A percentile compares a stretch with the other conserved stretches of the same genome.
Evolutionary conservation across 2,888 invertebrate species (phyloP).

Genomic region (Caenorhabditis wallacei): DNA sequence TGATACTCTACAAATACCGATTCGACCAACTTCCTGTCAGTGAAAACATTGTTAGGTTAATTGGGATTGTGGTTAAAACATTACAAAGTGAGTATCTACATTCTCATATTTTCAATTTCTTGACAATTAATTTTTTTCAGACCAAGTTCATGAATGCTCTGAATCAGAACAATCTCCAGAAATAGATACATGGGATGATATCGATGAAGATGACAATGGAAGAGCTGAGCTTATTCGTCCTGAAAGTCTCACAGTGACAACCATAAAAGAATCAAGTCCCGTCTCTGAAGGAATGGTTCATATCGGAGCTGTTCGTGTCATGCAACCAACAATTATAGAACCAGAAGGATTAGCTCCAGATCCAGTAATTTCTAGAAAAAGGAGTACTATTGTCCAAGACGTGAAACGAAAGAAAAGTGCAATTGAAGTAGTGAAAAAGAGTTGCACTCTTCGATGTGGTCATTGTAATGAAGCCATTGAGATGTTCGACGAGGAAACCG

Average conservation of each 20-base stretch:
- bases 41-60: conserved; percentile 89
- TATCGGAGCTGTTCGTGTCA: conserved; percentile 44
- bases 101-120: background rate
- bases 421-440: conserved; percentile 48
- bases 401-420: conserved; percentile 60
- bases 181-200: conserved; percentile 70
- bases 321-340: conserved; percentile 65
- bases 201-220: conserved; percentile 64
- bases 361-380: conserved; percentile 27
- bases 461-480: conserved; percentile 94
- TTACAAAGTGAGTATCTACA: conserved; percentile 86
- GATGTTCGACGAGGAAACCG: conserved; percentile 96
- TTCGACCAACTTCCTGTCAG: conserved; percentile 84
- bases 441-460: conserved; percentile 86
- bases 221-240: conserved; percentile 69
- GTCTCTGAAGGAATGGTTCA: conserved; percentile 42
- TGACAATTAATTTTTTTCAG: conserved; percentile 18
- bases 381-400: conserved; percentile 26
- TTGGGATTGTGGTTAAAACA: conserved; percentile 93
- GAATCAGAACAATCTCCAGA: conserved; percentile 63
- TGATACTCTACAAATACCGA: conserved; percentile 92
- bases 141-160: conserved; percentile 69
- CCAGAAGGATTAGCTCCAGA: conserved; percentile 36
- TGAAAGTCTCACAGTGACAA: conserved; percentile 75
- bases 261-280: conserved; percentile 52